These are phyloP conservation scores for Pteropus rufus DNA, from an alignment of 2,797 vertebrate genomes.

Conservation along the genomic window DNA sequence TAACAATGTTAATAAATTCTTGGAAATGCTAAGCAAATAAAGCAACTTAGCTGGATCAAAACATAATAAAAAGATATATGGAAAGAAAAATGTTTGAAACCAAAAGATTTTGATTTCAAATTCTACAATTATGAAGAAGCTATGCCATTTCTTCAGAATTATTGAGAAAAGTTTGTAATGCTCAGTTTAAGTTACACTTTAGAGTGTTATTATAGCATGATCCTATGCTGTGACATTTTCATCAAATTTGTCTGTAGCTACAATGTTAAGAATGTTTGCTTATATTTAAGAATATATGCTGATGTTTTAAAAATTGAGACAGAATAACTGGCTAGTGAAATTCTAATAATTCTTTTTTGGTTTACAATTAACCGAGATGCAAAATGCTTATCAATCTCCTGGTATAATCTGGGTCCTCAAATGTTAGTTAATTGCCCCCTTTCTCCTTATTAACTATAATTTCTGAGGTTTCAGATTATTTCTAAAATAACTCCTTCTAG, in stretches of 20 bases:
- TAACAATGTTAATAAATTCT: not conserved
- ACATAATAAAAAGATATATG: not conserved
- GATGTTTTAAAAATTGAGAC: not conserved
- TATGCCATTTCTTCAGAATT: not conserved
- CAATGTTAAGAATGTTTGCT: not conserved
- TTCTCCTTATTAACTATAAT: not conserved
- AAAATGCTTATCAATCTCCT: not conserved
- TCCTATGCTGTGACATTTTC: not conserved
- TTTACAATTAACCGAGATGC: not conserved
- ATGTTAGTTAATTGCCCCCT: not conserved
- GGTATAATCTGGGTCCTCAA: not conserved
- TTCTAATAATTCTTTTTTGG: not conserved
- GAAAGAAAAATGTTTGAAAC: not conserved
- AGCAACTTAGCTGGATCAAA: not conserved
- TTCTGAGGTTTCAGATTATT: not conserved
- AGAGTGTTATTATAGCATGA: not conserved
- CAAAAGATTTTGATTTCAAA: not conserved
- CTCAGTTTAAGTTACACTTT: not conserved
- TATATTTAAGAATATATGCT: not conserved
- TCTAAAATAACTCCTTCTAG: not conserved
- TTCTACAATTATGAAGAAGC: not conserved
- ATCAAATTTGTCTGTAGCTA: not conserved
- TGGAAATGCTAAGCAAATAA: not conserved
- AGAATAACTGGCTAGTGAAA: not conserved
- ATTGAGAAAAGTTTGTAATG: not conserved